Base-by-base conservation (phyloP, 2,888 invertebrate species). In the Malachius bipustulatus region DNA sequence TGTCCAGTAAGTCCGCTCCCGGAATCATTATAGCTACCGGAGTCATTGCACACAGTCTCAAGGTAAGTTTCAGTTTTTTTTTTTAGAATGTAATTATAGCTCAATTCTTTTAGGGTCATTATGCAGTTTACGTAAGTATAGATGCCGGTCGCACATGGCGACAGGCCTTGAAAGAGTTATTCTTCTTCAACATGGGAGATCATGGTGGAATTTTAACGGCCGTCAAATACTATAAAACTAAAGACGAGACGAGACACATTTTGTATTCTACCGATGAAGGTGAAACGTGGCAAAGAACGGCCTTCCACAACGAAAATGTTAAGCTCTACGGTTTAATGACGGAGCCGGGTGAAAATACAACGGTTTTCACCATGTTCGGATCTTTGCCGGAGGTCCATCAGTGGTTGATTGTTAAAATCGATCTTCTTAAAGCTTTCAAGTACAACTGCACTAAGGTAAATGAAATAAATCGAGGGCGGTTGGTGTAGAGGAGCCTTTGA, bases 301-400 rank as follows among this genome's bases (percentile, higher is more conserved):
- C 68, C 57, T 80, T 82, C 52, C 72, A 75, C 47, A 71, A 73
- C 15, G 72, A 78, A 39, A 77, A 82, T 56, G 70, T 91, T 9
- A 70, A 79, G 35, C 76, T 91, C n/a, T 88, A 90, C 57, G 89
- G 89, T 4, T 62, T 91, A 11, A 84, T 91, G 79, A 91, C 89
- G 0, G 90, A 91, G 55, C 89, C 91, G 0, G 90, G 90, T n/a
- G 88, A 89, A 59, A 89, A 87, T 54, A 87, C 89, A 0, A 88
- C 90, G 0, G 75, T 84, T 1, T 90, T 93, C 54, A 89, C 90
- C 1, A 74, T 93, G 70, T 93, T 91, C 59, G 91, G 90, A 1
- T 89, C 90, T 0, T 72, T 75, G 27, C 73, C 73, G 10, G 71
- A 74, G 2, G 71, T 74, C 38, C 89, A 89, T 56, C 78, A 82